Conservation (phyloP, 2,797 vertebrate species). For the Adelosebastes latens region DNA sequence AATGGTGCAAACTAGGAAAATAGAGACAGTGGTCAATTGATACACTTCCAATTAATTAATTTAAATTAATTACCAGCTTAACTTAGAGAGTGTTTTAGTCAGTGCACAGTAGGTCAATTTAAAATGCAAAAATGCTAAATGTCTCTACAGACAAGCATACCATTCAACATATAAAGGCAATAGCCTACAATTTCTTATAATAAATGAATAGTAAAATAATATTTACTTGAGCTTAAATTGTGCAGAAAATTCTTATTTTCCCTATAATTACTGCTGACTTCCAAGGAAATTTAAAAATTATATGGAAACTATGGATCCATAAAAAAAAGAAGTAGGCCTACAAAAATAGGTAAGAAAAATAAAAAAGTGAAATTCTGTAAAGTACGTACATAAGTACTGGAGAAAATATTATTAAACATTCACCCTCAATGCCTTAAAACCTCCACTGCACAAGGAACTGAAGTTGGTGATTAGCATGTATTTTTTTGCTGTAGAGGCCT, state of each 20-base stretch:
- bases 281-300: not conserved
- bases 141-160: not conserved
- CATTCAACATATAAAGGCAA: not conserved
- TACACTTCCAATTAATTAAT: not conserved
- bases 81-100: not conserved
- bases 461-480: not conserved
- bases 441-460: not conserved
- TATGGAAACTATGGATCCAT: not conserved
- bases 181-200: not conserved
- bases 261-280: not conserved
- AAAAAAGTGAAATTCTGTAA: not conserved
- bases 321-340: no score
- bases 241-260: not conserved
- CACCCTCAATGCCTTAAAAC: no score
- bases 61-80: not conserved
- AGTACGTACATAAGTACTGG: not conserved
- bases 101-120: no score
- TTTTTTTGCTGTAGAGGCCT: not conserved
- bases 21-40: not conserved
- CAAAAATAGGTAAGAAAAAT: not conserved
- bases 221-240: not conserved
- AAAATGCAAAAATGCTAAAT: accelerated
- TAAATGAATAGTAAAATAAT: no score
- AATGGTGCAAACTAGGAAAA: not conserved
- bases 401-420: not conserved